Base-by-base conservation (phyloP, 2,888 invertebrate genomes). In the Aporophyla nigra region DNA sequence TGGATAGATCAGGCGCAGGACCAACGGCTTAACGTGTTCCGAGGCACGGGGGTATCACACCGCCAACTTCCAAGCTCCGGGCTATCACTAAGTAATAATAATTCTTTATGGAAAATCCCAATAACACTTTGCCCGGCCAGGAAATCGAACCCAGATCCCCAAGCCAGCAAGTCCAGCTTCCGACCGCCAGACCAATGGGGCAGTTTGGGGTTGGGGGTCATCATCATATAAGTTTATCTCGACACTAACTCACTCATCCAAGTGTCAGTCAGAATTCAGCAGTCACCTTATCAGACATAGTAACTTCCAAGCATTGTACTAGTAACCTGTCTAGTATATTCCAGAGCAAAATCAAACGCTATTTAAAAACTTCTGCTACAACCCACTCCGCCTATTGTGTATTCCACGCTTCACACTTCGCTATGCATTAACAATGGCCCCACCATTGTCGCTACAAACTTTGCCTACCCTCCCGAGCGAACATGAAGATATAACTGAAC, bases 401-500 rank as follows among this genome's bases (percentile, higher is more conserved):
- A 14, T 16, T 14, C 6, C 40, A 27, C 33, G 68, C 53, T 71
- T 65, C 53, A 56, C 21, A 61, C 56, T 72, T 58, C 12, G 46
- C 49, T 80, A 33, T 24, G n/a, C 71, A 51, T 59, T 56, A 62
- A 84, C 72, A 71, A 80, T 69, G 59, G 56, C 43, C 27, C 24
- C 33, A 21, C 24, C 33, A 72, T 58, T 76, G 56, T 71, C 46
- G 70, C n/a, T 53, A 76, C 56, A 63, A 83, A 84, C 77, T 83
- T 83, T 71, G 62, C 61, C 67, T 54, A 70, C 69, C 79, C 83
- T 63, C 4, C 21, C 21, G 65, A 71, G 51, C 58, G 56, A 80
- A 65, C 74, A 46, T 70, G 62, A 62, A 79, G 79, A 82, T 75
- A 77, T 78, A 63, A 72, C 62, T 27, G 67, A 69, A 73, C 62